Percentiles rank a stretch among this genome's conserved stretches.
phyloP scores from a whole-genome alignment of 2,888 invertebrate species.

The Sphaerophoria rueppellii region DNA sequence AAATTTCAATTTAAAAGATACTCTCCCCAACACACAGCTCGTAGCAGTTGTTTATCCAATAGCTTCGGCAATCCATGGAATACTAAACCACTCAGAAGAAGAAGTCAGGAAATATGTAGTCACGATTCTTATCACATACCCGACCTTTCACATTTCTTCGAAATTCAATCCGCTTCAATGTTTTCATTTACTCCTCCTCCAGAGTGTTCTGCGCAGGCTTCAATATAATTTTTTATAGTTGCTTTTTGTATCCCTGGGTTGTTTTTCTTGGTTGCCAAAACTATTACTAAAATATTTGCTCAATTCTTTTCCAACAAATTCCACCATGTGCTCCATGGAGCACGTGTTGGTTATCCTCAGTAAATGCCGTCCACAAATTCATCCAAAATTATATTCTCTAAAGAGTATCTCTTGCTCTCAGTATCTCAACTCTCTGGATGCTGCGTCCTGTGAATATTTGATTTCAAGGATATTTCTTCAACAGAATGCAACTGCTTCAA shows the following conservation, averaged over 20 bases:
- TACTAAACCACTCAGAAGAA: constrained; percentile 53
- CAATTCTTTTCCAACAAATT: constrained; percentile 42
- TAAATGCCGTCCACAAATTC: constrained; percentile 50
- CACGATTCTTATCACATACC: constrained; percentile 57
- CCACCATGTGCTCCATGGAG: constrained; percentile 64
- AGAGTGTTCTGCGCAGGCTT: constrained; percentile 58
- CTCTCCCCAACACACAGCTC: too few relatives aligned
- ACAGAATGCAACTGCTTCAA: constrained; percentile 64
- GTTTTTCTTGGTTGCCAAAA: constrained; percentile 39
- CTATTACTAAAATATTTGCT: constrained; percentile 59
- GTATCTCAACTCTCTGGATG: constrained; percentile 32
- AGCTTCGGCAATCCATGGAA: constrained; percentile 34
- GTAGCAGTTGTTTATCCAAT: constrained; percentile 18
- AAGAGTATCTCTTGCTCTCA: not conserved
- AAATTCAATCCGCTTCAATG: constrained; percentile 53
- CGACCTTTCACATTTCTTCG: constrained; percentile 69
- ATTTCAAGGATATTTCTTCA: constrained; percentile 48
- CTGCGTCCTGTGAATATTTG: constrained; percentile 44
- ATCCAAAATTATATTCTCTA: constrained; percentile 41
- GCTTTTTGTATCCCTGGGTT: constrained; percentile 31
- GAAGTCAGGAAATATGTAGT: not conserved
- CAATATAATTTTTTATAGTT: not conserved
- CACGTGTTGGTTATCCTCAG: constrained; percentile 47
- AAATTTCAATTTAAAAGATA: too few relatives aligned
- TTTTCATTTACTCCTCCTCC: constrained; percentile 69